Evolutionary conservation across 2,888 invertebrate genomes (phyloP), one percentile per base, ranked within the genome.

Genomic region (Platypus cylindrus): DNA sequence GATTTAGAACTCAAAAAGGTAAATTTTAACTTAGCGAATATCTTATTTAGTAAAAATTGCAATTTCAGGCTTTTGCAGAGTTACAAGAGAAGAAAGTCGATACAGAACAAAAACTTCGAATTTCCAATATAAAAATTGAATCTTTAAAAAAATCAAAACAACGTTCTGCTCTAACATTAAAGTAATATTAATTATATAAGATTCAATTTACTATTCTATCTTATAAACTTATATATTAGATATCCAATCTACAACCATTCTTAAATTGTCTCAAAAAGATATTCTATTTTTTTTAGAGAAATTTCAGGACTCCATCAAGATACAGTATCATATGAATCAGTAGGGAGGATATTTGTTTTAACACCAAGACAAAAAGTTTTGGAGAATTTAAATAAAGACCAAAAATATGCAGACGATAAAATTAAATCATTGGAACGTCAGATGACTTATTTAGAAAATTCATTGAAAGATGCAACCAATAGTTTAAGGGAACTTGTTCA

Each of bases 331-430:
- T 89, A 81, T 53, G 81, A 86, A 63, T 75, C 82, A 16, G 73
- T 89, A 2, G 89, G 89, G 5, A 68, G 89, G 57, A 86, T 85
- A 82, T 89, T 89, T 56, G 63, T 87, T 12, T 62, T 78, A 17
- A 75, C 79, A 32, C 74, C 79, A 38, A 65, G 76, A 29, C 62
- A 67, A 2, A 71, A 71, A 41, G 71, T 84, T 2, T 73, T 75
- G 49, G 62, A 61, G 16, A 75, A 73, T 49, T 62, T 86, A 22
- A 68, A 72, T 39, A 70, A 66, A 51, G 70, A 67, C 50, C 75
- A 67, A 54, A 62, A 58, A 14, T 53, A 56, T 22, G 62, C 74
- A 48, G 63, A 75, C 50, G 63, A 78, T 55, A 75, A 81, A 55
- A 78, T 81, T n/a, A 72, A 73, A 52, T 72, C 73, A 25, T 63